Evolutionary conservation across 1,140 invertebrate genomes (phyloP), one percentile per base, ranked within the genome.

Genomic region (Drosophila mayri): DNA sequence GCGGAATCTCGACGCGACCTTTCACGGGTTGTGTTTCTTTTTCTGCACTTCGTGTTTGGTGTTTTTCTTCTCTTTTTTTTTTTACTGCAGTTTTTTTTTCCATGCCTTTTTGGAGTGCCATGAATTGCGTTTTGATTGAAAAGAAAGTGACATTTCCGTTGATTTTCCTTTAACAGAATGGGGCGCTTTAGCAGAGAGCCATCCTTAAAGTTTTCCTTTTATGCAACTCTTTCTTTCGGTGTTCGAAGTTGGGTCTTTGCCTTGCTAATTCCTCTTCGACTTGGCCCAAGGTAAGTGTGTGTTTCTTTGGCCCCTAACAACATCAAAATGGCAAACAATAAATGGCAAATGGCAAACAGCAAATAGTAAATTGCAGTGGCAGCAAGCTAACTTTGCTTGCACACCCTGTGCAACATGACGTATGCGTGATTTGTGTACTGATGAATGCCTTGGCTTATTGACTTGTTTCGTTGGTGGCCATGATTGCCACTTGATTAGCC

Each of bases 41-140:
- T 65, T 63, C 59, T 58, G 50, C 47, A 67, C 67, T 71, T 74
- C 66, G 49, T 77, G 76, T 77, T 61, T 65, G 44, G 55, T 50
- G 47, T 58, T 62, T 68, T 71, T 44, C 25, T 40, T 60, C 37
- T 55, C 46, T 20, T 18, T 58, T 62, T 67, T n/a, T n/a, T 71
- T 44, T 32, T 38, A 14, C 14, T 16, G 12, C 25, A 18, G 16
- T 30, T 63, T 70, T 55, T 70, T 55, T 57, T n/a, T 28, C 9
- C 22, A 28, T 49, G 25, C 47, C 25, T 74, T 80, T 83, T 90
- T 85, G 60, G 81, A 90, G 85, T 90, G 78, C 77, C 85, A 81
- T 90, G 85, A 90, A 90, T 90, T 90, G 85, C 85, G 86, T 90
- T 90, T 90, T 90, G 85, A 90, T 90, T 90, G 85, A 90, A 90